A percentile compares a stretch with the other conserved stretches of the same genome.
phyloP scores from a whole-genome alignment of 1,140 invertebrate genomes.

The Dendroctonus valens region DNA sequence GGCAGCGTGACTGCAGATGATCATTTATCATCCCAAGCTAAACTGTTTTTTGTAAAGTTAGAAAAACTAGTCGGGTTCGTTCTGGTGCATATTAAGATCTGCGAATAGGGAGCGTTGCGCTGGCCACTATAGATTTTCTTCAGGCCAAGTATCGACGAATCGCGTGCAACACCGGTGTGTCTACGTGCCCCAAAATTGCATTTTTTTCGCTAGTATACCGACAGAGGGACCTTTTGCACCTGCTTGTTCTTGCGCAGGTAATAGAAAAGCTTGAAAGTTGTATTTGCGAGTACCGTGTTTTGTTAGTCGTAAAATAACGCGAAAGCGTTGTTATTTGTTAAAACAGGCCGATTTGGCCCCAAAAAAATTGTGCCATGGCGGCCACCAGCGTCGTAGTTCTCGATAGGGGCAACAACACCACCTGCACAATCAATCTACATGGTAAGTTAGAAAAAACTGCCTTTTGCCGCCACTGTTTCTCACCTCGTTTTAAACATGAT shows the following conservation, averaged over 20 bases:
- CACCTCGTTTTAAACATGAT: constrained; percentile 1
- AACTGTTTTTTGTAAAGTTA: constrained; percentile 33
- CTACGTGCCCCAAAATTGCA: constrained; percentile 7
- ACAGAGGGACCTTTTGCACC: constrained; percentile 48
- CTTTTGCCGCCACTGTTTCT: constrained; percentile 24
- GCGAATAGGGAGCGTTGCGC: constrained; percentile 35
- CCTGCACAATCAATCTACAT: constrained; percentile 91
- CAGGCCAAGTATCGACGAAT: constrained; percentile 26
- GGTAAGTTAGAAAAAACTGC: constrained; percentile 61
- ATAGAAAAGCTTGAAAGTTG: constrained; percentile 39
- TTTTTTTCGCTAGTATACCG: constrained; percentile 44
- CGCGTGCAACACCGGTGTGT: constrained; percentile 9
- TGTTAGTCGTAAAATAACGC: constrained; percentile 36
- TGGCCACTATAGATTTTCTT: constrained; percentile 32
- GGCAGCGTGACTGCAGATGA: neutral
- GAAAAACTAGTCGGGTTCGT: constrained; percentile 36
- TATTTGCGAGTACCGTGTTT: constrained; percentile 41
- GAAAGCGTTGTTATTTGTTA: constrained; percentile 33
- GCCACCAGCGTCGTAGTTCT: constrained; percentile 89
- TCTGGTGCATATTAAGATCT: constrained; percentile 35
- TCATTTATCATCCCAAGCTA: constrained; percentile 29
- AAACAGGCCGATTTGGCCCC: constrained; percentile 32
- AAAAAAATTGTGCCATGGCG: constrained; percentile 54
- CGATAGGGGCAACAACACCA: constrained; percentile 92
- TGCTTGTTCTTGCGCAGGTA: constrained; percentile 47